Evolutionary conservation across 2,797 vertebrate genomes (phyloP), one percentile per base, ranked within the genome.

Genomic region (Aphelocoma californica): DNA sequence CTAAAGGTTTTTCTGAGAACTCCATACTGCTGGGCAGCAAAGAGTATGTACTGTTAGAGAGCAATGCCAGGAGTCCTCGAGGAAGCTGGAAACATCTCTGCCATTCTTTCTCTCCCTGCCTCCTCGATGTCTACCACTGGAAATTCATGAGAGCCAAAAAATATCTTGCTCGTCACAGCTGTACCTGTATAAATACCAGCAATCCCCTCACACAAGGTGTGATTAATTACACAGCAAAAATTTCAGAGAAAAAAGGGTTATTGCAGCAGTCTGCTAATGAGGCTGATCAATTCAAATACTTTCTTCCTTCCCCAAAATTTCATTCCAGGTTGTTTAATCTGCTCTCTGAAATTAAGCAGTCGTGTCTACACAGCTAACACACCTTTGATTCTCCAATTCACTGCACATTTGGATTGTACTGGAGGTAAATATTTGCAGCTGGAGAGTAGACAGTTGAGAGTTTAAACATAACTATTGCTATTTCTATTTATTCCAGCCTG

Each of bases 341-440:
- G 80, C 87, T 96, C 92, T 97, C 96, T 85, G 93, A 97, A 94
- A 96, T 97, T 95, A 97, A 98, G 97, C 90, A 92, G 92, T 97
- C 94, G 34, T 97, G 95, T 96, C 96, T 96, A 97, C 96, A 96
- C 77, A 93, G 88, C 81, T 96, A 98, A 97, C 95, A 94, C 71
- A 96, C 84, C 89, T 96, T 91, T 96, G 94, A 96, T 97, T 97
- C 96, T 97, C 78, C 86, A 97, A 97, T 95, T 97, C 97, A 73
- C 69, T 14, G 47, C 93, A 93, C 95, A 96, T 92, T 97, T 96
- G 94, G 65, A 97, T 82, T 89, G 71, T 83, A 81, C 73, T 96
- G 74, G 79, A 97, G 88, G 95, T 91, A 98, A 98, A 97, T 97
- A 98, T 97, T 98, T 97, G 97, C 92, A 92, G 93, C 57, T 34